Conservation (phyloP, 64 coral and sea anemone species). For the Astreopora myriophthalma region DNA sequence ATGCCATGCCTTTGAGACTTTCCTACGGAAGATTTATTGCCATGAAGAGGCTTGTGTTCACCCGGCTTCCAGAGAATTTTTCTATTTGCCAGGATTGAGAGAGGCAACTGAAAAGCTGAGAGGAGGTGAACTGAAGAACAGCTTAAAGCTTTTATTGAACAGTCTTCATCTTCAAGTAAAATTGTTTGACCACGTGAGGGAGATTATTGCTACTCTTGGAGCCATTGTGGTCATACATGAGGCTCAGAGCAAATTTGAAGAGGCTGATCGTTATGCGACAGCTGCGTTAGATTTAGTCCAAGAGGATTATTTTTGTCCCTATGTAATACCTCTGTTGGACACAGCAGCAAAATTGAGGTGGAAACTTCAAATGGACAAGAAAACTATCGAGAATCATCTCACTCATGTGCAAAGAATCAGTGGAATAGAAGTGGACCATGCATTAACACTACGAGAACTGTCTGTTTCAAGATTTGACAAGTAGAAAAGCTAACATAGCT, state of each 20-base stretch:
- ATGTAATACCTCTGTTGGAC: constrained; percentile 89
- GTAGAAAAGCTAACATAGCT: neutral
- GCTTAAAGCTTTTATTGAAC: constrained; percentile 84
- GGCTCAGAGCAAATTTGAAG: constrained; percentile 70
- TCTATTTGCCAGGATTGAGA: constrained; percentile 81
- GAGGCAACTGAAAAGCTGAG: constrained; percentile 80
- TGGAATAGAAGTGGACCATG: constrained; percentile 77
- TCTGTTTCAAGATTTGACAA: constrained; percentile 84
- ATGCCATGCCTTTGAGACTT: constrained; percentile 75
- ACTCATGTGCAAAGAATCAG: constrained; percentile 49
- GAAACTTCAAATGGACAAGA: constrained; percentile 75
- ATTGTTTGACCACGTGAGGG: constrained; percentile 72
- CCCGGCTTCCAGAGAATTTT: constrained; percentile 87
- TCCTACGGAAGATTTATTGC: constrained; percentile 68
- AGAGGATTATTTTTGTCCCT: constrained; percentile 52
- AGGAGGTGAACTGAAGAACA: constrained; percentile 80
- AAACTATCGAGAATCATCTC: constrained; percentile 57
- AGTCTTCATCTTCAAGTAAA: constrained; percentile 94
- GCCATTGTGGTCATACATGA: constrained; percentile 84
- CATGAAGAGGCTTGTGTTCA: constrained; percentile 60
- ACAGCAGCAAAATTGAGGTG: constrained; percentile 59
- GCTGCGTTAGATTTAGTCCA: constrained; percentile 79
- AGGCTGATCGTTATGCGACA: constrained; percentile 84
- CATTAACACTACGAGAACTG: constrained; percentile 81
- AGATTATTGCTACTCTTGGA: constrained; percentile 87